phyloP scores from a whole-genome alignment of 2,888 invertebrate genomes.

The Phortica okadai region DNA sequence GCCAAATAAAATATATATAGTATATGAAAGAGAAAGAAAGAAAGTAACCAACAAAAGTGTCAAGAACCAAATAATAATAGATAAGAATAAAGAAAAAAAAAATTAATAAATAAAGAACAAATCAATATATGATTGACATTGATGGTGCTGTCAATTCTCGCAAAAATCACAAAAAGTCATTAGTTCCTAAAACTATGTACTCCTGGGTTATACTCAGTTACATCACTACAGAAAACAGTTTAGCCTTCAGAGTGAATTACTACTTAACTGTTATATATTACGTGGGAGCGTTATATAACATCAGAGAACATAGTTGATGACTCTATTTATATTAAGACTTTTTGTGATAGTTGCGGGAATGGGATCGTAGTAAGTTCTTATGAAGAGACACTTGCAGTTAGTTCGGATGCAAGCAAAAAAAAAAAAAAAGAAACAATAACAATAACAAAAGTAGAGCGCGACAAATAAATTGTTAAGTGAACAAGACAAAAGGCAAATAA shows the following conservation, averaged over 20 bases:
- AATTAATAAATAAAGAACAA: slow-evolving; percentile 38
- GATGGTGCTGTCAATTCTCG: no score
- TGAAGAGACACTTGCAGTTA: not conserved
- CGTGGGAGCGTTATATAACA: no score
- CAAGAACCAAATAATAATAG: slow-evolving; percentile 41
- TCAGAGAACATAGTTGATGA: no score
- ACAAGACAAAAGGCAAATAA: not conserved
- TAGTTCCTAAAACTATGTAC: no score
- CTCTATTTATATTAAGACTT: no score
- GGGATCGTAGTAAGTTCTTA: no score
- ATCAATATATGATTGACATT: slow-evolving; percentile 13
- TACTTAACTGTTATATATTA: no score
- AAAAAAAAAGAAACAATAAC: not conserved
- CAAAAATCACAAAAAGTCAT: no score
- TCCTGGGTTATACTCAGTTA: no score
- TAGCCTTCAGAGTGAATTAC: no score
- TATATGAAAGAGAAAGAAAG: slow-evolving; percentile 25
- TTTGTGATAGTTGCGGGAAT: no score
- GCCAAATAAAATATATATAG: not conserved
- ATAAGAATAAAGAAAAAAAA: slow-evolving; percentile 41
- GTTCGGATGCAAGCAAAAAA: slow-evolving; percentile 15
- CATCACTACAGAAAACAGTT: no score
- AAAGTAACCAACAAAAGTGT: slow-evolving; percentile 31
- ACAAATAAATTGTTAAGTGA: not conserved
- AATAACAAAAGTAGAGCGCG: not conserved